Evolutionary conservation across 2,888 invertebrate genomes (phyloP).

Genomic region (Bedellia somnulentella): DNA sequence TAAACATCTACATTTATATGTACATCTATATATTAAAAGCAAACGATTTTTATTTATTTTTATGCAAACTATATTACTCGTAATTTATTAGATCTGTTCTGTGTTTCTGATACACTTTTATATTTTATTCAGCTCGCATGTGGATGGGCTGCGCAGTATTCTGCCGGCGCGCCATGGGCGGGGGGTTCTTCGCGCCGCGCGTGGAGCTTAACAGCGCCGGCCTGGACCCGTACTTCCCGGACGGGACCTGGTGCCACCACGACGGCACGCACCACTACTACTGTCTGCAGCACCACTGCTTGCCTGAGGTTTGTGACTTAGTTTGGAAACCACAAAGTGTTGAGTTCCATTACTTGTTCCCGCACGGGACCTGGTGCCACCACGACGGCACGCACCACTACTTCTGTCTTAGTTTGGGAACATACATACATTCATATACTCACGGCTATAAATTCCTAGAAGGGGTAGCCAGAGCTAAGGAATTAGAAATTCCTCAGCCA

Average conservation of each 20-base stretch:
- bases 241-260: slow-evolving; percentile 79
- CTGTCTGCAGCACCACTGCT: slow-evolving; percentile 74
- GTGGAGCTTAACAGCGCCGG: slow-evolving; percentile 75
- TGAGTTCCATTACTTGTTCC: too few relatives aligned
- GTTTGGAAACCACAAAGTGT: too few relatives aligned
- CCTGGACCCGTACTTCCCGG: slow-evolving; percentile 74
- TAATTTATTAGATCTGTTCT: too few relatives aligned
- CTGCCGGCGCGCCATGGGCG: slow-evolving; percentile 66
- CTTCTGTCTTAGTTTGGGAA: slow-evolving; percentile 71
- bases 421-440: too few relatives aligned
- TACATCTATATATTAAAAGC: too few relatives aligned
- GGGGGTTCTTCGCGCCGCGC: slow-evolving; percentile 74
- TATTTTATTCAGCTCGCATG: slow-evolving; percentile 49
- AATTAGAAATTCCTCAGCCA: too few relatives aligned
- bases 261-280: slow-evolving; percentile 67
- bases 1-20: too few relatives aligned
- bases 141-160: slow-evolving; percentile 84
- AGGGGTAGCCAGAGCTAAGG: too few relatives aligned
- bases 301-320: slow-evolving; percentile 63
- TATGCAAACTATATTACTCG: too few relatives aligned
- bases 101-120: too few relatives aligned
- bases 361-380: slow-evolving; percentile 83
- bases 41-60: too few relatives aligned
- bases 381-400: slow-evolving; percentile 64
- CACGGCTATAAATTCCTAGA: too few relatives aligned